Percentiles rank a stretch among this genome's conserved stretches.
Conservation (phyloP, 2,888 invertebrate species). For the Napeogenes sylphis region DNA sequence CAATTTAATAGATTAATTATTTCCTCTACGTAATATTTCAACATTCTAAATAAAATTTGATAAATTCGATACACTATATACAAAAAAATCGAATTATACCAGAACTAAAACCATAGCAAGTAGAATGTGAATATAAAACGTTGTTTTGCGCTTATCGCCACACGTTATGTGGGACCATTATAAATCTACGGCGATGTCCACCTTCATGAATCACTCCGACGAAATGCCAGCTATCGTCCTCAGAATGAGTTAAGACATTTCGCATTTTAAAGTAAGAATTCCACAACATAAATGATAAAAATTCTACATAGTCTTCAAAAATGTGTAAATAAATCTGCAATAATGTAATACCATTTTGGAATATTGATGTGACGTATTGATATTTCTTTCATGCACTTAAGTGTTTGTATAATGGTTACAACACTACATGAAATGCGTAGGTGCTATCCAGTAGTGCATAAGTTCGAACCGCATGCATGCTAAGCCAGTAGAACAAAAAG, state of each 20-base stretch:
- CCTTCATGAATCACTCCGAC: conserved; percentile 58
- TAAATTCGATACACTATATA: background rate
- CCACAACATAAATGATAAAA: background rate
- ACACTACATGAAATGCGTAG: conserved; percentile 7
- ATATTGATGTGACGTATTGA: background rate
- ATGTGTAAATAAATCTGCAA: no score
- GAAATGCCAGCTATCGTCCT: conserved; percentile 29
- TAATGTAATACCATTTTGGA: no score
- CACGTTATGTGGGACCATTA: conserved; percentile 54
- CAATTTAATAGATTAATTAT: no score
- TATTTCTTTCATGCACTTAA: background rate
- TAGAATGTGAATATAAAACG: conserved; percentile 19
- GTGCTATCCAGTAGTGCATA: conserved; percentile 13
- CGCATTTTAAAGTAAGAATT: conserved; percentile 24
- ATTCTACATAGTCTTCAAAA: background rate
- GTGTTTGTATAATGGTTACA: background rate
- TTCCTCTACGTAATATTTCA: no score
- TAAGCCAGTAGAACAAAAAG: conserved; percentile 35
- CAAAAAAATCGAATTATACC: background rate
- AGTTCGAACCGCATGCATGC: background rate
- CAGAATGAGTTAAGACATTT: conserved; percentile 30
- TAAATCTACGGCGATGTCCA: conserved; percentile 54
- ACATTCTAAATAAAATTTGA: background rate
- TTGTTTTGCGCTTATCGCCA: conserved; percentile 57
- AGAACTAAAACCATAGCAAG: background rate